These are phyloP conservation scores for Porphyrio hochstetteri DNA, from an alignment of 2,113 vertebrate species.

Conservation along the genomic window DNA sequence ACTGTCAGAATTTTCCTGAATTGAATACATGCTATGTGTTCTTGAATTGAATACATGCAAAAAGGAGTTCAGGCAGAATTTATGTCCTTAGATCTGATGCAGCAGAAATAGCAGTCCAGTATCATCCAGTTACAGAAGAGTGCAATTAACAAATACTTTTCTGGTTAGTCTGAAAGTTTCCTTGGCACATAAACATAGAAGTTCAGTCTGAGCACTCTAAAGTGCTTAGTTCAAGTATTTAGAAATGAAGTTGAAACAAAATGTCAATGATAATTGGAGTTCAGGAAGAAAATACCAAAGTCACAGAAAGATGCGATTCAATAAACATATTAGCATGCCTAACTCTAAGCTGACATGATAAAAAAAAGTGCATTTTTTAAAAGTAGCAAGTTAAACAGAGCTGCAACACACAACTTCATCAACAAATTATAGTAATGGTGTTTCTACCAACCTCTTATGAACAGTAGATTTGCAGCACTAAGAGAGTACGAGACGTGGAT, in stretches of 20 bases:
- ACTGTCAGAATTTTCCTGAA: not conserved
- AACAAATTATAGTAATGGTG: not conserved
- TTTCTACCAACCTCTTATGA: not conserved
- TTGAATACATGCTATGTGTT: not conserved
- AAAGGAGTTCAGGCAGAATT: not conserved
- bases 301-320: not conserved
- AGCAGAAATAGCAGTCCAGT: not conserved
- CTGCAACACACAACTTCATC: not conserved
- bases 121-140: not conserved
- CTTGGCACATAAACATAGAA: not conserved
- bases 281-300: not conserved
- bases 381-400: not conserved
- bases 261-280: not conserved
- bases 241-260: not conserved
- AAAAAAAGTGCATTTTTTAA: not conserved
- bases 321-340: not conserved
- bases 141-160: not conserved
- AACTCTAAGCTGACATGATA: not conserved
- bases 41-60: not conserved
- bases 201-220: not conserved
- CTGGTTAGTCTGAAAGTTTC: not conserved
- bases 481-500: not conserved
- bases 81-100: not conserved
- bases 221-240: not conserved
- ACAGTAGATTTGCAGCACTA: not conserved